Evolutionary conservation across 1,140 invertebrate species (phyloP).

Genomic region (Drosophila pseudoananassae): DNA sequence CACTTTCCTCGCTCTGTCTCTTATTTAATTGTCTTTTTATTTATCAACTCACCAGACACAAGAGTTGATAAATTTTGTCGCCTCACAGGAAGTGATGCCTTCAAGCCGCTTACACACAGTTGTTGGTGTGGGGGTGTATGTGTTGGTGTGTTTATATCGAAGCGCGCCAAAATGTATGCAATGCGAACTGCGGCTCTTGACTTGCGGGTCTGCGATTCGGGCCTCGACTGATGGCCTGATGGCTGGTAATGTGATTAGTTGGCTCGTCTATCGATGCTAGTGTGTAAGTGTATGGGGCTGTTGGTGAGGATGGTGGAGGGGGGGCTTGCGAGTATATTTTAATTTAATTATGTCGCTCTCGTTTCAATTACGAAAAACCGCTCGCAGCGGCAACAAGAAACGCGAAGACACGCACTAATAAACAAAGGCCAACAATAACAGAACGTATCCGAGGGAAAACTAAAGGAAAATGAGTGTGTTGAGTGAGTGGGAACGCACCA

Average conservation of each 20-base stretch:
- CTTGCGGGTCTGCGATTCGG: conserved; percentile 44
- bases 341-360: conserved; percentile 76
- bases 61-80: conserved; percentile 50
- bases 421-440: conserved; percentile 74
- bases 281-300: conserved; percentile 20
- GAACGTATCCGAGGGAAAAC: conserved; percentile 30
- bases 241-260: conserved; percentile 79
- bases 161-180: conserved; percentile 76
- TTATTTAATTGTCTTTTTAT: conserved; percentile 1
- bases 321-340: conserved; percentile 63
- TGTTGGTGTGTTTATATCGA: conserved; percentile 34
- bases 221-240: conserved; percentile 50
- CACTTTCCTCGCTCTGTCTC: conserved; percentile 21
- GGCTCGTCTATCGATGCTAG: conserved; percentile 57
- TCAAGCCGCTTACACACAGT: conserved; percentile 7
- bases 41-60: conserved; percentile 66
- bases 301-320: background rate
- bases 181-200: conserved; percentile 52
- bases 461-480: conserved; percentile 25
- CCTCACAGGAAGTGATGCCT: conserved; percentile 29
- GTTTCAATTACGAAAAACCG: conserved; percentile 67
- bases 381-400: conserved; percentile 31
- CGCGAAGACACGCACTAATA: conserved; percentile 72
- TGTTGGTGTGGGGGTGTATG: background rate
- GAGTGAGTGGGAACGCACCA: conserved; percentile 33